Evolutionary conservation across 1,140 invertebrate species (phyloP).

Genomic region (Cydia strobilella): DNA sequence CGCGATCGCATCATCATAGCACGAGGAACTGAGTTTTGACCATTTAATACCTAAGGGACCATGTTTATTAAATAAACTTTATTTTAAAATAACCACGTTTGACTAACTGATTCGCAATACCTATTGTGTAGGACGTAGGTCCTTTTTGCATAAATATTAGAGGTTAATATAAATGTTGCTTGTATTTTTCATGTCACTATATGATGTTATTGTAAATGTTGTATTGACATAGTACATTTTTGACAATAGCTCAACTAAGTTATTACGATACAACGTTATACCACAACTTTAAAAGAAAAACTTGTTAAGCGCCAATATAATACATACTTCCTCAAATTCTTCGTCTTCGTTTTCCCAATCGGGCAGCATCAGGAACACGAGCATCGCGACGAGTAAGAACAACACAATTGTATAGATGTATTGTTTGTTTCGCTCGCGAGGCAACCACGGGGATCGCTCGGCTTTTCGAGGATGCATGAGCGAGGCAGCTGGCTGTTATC

Average conservation of each 20-base stretch:
- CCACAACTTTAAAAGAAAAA: background rate
- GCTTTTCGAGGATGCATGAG: too few species aligned
- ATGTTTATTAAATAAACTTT: too few species aligned
- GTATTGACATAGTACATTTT: too few species aligned
- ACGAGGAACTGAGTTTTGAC: background rate
- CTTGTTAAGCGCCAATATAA: background rate
- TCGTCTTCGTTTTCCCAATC: background rate
- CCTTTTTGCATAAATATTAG: too few species aligned
- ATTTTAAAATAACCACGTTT: background rate
- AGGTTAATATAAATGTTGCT: too few species aligned
- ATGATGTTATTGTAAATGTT: too few species aligned
- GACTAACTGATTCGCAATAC: background rate
- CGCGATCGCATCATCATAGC: slow-evolving; percentile 71
- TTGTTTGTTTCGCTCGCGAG: background rate
- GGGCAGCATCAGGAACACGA: background rate
- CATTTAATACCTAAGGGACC: too few species aligned
- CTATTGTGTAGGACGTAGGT: background rate
- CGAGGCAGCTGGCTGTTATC: too few species aligned
- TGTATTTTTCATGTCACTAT: too few species aligned
- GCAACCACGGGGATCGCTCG: background rate
- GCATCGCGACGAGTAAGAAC: background rate
- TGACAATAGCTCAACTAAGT: too few species aligned
- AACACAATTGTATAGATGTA: background rate
- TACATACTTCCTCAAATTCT: background rate
- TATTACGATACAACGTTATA: too few species aligned